Percentiles rank a stretch among this genome's conserved stretches.
Conservation (phyloP, 2,113 vertebrate genomes). For the Spilogale gracilis region DNA sequence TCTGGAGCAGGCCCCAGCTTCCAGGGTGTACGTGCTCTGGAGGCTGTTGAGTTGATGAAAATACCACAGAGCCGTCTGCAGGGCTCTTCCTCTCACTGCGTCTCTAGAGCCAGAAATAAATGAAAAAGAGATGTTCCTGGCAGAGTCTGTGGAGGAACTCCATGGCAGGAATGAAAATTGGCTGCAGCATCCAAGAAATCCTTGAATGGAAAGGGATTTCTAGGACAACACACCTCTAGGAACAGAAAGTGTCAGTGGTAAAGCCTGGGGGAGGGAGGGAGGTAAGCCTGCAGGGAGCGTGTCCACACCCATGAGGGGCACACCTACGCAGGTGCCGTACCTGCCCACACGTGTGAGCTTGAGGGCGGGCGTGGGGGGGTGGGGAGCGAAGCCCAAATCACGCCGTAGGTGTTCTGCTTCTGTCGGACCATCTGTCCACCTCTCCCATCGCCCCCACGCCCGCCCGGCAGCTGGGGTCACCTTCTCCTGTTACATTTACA, state of each 20-base stretch:
- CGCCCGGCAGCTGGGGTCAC: neutral
- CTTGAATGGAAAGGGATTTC: slow-evolving; percentile 70
- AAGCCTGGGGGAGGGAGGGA: neutral
- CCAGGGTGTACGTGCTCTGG: neutral
- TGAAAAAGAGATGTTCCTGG: slow-evolving; percentile 64
- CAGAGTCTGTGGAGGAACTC: slow-evolving; percentile 67
- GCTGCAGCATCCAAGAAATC: slow-evolving; percentile 62
- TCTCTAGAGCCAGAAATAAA: slow-evolving; percentile 67
- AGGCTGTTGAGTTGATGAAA: neutral
- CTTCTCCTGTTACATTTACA: slow-evolving; percentile 25
- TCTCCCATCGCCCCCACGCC: neutral
- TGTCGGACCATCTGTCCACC: neutral
- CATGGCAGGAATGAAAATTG: slow-evolving; percentile 66
- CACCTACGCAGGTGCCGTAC: neutral
- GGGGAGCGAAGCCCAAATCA: neutral
- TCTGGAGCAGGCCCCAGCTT: neutral
- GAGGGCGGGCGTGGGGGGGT: fast-evolving
- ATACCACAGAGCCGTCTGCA: neutral
- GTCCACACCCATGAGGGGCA: fast-evolving
- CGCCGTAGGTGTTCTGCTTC: neutral
- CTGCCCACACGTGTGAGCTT: neutral
- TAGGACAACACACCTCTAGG: slow-evolving; percentile 76
- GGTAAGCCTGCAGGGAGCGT: fast-evolving
- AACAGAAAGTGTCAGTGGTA: neutral
- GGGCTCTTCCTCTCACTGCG: neutral